Evolutionary conservation across 2,797 vertebrate species (phyloP).

Genomic region (Eptatretus atami): DNA sequence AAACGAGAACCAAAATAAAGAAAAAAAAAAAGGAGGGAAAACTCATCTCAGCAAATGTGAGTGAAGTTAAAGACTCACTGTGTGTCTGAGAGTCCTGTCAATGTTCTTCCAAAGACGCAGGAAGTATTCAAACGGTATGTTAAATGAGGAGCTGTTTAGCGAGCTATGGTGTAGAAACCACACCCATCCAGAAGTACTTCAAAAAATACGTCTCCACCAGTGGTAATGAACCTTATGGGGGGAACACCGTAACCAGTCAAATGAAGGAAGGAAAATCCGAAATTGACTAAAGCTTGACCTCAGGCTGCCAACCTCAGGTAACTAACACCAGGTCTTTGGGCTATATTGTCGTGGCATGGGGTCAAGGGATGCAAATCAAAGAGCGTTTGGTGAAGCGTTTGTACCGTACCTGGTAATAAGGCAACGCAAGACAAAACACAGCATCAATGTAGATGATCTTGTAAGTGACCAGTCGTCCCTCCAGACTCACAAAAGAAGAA

Average conservation of each 20-base stretch:
- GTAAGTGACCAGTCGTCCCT: constrained; percentile 77
- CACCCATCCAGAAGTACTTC: constrained; percentile 73
- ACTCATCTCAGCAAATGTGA: background rate
- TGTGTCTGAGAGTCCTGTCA: constrained; percentile 40
- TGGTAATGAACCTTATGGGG: constrained; percentile 62
- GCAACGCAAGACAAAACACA: constrained; percentile 81
- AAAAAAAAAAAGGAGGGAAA: no score
- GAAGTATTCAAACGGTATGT: constrained; percentile 84
- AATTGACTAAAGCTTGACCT: no score
- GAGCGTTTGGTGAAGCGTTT: constrained; percentile 3
- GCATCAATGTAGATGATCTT: constrained; percentile 99
- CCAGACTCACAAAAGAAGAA: constrained; percentile 98
- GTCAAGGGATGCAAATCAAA: background rate
- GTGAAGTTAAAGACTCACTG: constrained; percentile 27
- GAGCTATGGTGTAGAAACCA: constrained; percentile 87
- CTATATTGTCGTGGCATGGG: no score
- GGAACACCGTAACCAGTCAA: no score
- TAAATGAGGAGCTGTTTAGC: constrained; percentile 59
- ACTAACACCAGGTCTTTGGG: no score
- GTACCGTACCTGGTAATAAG: constrained; percentile 80
- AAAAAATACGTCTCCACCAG: constrained; percentile 59
- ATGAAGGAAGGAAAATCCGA: no score
- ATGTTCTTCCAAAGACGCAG: constrained; percentile 54
- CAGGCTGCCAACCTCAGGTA: no score
- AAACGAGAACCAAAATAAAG: no score